Base-by-base conservation (phyloP, 2,888 invertebrate genomes). In the Eilema depressum region DNA sequence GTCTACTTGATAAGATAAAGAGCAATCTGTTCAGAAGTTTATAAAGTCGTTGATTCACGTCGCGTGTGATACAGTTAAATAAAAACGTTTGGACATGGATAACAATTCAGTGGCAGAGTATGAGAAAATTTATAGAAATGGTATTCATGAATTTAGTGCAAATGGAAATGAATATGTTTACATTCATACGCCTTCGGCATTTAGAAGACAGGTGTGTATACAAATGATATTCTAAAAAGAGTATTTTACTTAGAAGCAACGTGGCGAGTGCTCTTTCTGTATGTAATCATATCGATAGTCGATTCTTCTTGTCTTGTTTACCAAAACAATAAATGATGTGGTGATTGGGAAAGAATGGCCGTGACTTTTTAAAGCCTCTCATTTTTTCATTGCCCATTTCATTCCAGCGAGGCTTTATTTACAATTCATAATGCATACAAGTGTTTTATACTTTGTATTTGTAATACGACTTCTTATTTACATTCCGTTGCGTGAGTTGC, bases 171-270 rank as follows among this genome's bases (percentile, higher is more conserved):
- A 88, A 69, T 75, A 74, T 41, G 5, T 66, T 66, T 73, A 75
- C 76, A 73, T 77, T 76, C 74, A 65, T 61, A 75, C 78, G 33
- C 75, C 80, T 59, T 84, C 85, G 62, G 90, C 92, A 8, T 92
- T 94, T 74, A 83, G 86, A 37, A 91, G 91, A 89, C 94, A 95
- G 94, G 94, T 95, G 84, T 86, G 93, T 91, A 65, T 10, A 23
- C 14, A 14, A 17, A 41, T 17, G 25, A 28, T 60, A 8, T 26
- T 30, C 17, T 28, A 12, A 26, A 26, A 60, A 1, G 26, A 4
- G 25, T 60, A 17, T 60, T 3, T 1, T 26, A 14, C 8, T 59
- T 26, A 25, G 23, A 25, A 26, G 26, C 7, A 59, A 3, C 3
- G 23, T 47, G 5, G 7, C 20, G 20, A 5, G 20, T 53, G n/a